Evolutionary conservation across 1,140 invertebrate species (phyloP).

Genomic region (Chironomus striatipennis): DNA sequence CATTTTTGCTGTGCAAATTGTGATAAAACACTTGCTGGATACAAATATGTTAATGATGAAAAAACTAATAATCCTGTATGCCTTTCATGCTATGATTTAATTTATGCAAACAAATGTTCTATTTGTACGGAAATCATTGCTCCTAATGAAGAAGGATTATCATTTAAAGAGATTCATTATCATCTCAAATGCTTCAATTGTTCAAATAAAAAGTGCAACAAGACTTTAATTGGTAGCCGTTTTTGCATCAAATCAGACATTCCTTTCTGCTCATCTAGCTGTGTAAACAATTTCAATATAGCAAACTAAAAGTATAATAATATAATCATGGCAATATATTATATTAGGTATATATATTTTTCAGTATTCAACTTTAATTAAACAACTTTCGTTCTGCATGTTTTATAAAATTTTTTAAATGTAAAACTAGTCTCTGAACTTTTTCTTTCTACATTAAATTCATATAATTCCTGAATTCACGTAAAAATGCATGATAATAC

Average conservation of each 20-base stretch:
- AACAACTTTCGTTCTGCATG: too few relatives aligned
- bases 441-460: too few relatives aligned
- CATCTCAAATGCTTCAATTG: conserved; percentile 68
- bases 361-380: too few relatives aligned
- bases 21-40: conserved; percentile 67
- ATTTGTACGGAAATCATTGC: conserved; percentile 61
- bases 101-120: conserved; percentile 65
- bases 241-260: conserved; percentile 58
- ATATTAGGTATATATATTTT: too few relatives aligned
- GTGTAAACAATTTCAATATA: conserved; percentile 42
- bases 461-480: too few relatives aligned
- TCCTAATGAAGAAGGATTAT: conserved; percentile 66
- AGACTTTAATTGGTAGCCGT: conserved; percentile 56
- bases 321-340: too few relatives aligned
- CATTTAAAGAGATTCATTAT: conserved; percentile 65
- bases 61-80: conserved; percentile 68
- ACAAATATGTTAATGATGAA: conserved; percentile 69
- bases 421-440: too few relatives aligned
- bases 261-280: conserved; percentile 56
- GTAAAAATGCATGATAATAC: too few relatives aligned
- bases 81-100: conserved; percentile 65
- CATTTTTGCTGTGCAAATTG: conserved; percentile 84
- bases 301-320: too few relatives aligned
- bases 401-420: too few relatives aligned
- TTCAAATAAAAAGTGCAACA: conserved; percentile 60